Evolutionary conservation across 2,113 vertebrate genomes (phyloP).

Genomic region (Montifringilla adamsi): DNA sequence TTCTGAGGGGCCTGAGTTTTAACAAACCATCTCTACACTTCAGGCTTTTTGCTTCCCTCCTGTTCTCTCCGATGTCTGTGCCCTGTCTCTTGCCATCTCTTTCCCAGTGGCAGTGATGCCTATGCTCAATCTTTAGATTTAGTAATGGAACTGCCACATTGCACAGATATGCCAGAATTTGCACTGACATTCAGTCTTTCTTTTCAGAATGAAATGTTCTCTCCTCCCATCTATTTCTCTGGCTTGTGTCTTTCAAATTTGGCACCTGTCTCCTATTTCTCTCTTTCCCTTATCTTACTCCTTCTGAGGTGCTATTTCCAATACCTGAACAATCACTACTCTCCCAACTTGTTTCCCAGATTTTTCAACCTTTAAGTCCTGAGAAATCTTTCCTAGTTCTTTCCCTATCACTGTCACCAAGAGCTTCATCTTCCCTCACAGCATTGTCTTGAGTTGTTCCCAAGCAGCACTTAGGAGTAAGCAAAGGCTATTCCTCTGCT

Average conservation of each 20-base stretch:
- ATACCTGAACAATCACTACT: background rate
- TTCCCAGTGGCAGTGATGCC: background rate
- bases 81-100: background rate
- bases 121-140: background rate
- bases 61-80: background rate
- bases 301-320: background rate
- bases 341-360: background rate
- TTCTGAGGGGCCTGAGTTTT: background rate
- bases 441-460: background rate
- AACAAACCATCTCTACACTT: background rate
- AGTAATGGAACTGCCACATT: background rate
- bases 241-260: conserved; percentile 1
- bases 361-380: background rate
- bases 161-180: background rate
- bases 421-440: background rate
- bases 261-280: background rate
- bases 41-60: background rate
- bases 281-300: background rate
- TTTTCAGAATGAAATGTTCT: conserved; percentile 33
- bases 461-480: background rate
- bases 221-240: background rate
- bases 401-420: background rate
- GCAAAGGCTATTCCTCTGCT: background rate
- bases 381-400: background rate
- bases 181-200: background rate